Evolutionary conservation across 2,888 invertebrate genomes (phyloP).

Genomic region (Folsomia candida): DNA sequence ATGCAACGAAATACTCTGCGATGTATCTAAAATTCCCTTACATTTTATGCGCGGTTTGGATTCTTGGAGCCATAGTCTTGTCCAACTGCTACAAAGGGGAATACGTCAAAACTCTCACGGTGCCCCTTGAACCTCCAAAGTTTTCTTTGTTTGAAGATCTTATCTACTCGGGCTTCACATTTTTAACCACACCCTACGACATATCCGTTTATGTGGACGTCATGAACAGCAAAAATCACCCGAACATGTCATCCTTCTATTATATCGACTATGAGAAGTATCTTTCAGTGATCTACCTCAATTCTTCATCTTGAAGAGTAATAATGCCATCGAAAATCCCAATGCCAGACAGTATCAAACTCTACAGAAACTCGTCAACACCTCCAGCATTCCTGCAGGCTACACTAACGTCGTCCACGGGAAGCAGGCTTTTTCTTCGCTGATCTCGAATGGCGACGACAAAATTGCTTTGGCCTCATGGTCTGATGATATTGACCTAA

Average conservation of each 20-base stretch:
- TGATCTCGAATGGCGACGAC: neutral
- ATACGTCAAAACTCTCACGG: neutral
- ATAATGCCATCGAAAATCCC: neutral
- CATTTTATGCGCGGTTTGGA: neutral
- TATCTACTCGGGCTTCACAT: neutral
- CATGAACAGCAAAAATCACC: neutral
- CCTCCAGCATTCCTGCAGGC: neutral
- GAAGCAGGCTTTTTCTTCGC: neutral
- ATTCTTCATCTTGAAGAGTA: neutral
- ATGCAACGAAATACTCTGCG: neutral
- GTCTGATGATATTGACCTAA: neutral
- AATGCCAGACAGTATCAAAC: neutral
- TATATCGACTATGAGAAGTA: neutral
- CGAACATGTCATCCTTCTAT: neutral
- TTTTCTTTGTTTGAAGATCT: neutral
- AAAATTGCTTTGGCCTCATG: neutral
- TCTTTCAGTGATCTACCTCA: neutral
- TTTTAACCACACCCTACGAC: neutral
- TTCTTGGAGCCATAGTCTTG: neutral
- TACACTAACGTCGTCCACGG: neutral
- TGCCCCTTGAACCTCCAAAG: neutral
- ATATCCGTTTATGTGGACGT: neutral
- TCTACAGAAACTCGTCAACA: neutral
- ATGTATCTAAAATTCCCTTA: neutral
- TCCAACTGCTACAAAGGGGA: neutral